phyloP scores from a whole-genome alignment of 2,888 invertebrate species.

The Thera britannica region DNA sequence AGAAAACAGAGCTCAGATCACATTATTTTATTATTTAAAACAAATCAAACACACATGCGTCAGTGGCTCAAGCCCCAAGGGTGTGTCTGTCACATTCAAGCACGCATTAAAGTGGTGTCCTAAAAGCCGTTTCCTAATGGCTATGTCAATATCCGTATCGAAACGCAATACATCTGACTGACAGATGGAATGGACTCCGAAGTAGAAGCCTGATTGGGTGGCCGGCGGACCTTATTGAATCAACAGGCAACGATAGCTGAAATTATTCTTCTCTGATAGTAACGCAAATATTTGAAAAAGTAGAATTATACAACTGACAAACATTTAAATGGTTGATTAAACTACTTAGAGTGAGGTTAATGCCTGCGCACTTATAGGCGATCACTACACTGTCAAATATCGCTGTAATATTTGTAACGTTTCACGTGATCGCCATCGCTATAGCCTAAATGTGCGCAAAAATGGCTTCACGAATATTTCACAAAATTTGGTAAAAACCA shows the following conservation, averaged over 20 bases:
- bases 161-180: constrained; percentile 15
- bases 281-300: too few species aligned
- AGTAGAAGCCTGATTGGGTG: constrained; percentile 21
- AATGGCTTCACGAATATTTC: too few species aligned
- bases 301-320: too few species aligned
- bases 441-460: too few species aligned
- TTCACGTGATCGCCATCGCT: too few species aligned
- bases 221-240: constrained; percentile 27
- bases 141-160: constrained; percentile 28
- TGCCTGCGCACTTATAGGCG: too few species aligned
- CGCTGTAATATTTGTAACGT: too few species aligned
- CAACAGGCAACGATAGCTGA: constrained; percentile 29
- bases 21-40: not conserved
- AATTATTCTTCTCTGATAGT: not conserved
- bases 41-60: constrained; percentile 14
- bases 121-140: constrained; percentile 23
- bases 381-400: too few species aligned
- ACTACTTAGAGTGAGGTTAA: too few species aligned
- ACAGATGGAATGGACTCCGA: constrained; percentile 7
- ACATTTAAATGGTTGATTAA: too few species aligned
- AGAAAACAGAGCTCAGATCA: too few species aligned
- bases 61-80: not conserved
- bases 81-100: constrained; percentile 17
- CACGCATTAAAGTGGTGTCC: constrained; percentile 2
- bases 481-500: too few species aligned